Evolutionary conservation across 1,140 invertebrate genomes (phyloP).

Genomic region (Xylocopa sonorina): DNA sequence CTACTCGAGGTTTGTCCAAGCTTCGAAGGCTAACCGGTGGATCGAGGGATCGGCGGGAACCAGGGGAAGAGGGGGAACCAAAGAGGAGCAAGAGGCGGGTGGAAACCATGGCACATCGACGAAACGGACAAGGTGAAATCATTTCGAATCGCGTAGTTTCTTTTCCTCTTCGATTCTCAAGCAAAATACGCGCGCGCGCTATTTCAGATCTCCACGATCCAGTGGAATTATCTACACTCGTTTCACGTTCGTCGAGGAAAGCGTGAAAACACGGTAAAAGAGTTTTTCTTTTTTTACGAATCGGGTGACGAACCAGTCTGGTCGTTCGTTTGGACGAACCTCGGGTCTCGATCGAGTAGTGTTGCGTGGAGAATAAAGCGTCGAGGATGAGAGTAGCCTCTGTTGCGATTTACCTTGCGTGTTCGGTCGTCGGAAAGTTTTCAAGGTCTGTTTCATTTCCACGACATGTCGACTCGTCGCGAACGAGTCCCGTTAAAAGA

Average conservation of each 20-base stretch:
- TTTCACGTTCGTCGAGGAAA: background rate
- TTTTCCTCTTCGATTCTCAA: background rate
- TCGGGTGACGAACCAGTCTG: too few relatives aligned
- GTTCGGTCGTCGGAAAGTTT: conserved; percentile 77
- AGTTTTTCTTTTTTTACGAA: too few relatives aligned
- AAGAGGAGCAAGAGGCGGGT: background rate
- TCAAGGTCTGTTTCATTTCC: conserved; percentile 77
- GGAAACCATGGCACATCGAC: background rate
- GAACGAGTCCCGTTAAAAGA: background rate
- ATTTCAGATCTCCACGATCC: background rate
- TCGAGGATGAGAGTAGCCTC: background rate
- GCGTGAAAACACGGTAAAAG: background rate
- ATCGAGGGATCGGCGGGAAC: background rate
- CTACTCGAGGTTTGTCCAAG: conserved; percentile 9
- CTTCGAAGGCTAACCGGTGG: background rate
- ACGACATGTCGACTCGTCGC: conserved; percentile 52
- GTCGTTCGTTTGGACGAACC: background rate
- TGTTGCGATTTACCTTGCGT: conserved; percentile 76
- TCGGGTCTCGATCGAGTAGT: background rate
- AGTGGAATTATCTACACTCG: too few relatives aligned
- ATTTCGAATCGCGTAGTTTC: conserved; percentile 15
- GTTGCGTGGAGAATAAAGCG: background rate
- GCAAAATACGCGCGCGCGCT: too few relatives aligned
- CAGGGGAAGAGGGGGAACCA: too few relatives aligned
- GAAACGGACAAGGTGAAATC: conserved; percentile 24